Evolutionary conservation across 1,140 invertebrate genomes (phyloP).

Genomic region (Choristoneura fumiferana): DNA sequence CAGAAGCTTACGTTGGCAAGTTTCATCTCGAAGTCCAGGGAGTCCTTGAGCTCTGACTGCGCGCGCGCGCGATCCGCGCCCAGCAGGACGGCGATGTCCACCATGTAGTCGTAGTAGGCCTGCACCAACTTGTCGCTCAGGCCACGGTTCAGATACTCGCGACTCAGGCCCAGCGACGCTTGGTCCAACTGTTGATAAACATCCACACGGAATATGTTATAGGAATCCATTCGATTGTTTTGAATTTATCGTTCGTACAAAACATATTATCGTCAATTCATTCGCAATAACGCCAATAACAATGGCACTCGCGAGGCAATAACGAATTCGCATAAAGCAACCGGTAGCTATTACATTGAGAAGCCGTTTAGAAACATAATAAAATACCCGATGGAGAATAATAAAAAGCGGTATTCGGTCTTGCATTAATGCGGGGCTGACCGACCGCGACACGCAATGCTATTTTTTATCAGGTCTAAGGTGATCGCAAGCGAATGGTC

Average conservation of each 20-base stretch:
- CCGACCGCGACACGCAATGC: slow-evolving; percentile 21
- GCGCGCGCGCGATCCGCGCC: slow-evolving; percentile 88
- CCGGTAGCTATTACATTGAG: neutral
- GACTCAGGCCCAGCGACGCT: slow-evolving; percentile 90
- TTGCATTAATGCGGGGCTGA: slow-evolving; percentile 21
- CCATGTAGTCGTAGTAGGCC: slow-evolving; percentile 91
- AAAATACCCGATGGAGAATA: too few relatives aligned
- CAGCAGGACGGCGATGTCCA: slow-evolving; percentile 91
- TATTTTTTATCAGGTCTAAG: too few relatives aligned
- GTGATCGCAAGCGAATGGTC: slow-evolving; percentile 39
- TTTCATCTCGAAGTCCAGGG: slow-evolving; percentile 94
- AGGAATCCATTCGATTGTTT: neutral
- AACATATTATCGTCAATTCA: neutral
- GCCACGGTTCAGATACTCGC: slow-evolving; percentile 94
- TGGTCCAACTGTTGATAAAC: slow-evolving; percentile 89
- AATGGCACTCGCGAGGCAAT: slow-evolving; percentile 24
- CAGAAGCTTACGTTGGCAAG: slow-evolving; percentile 91
- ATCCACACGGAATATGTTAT: slow-evolving; percentile 15
- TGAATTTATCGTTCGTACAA: too few relatives aligned
- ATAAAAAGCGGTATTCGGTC: neutral
- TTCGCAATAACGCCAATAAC: slow-evolving; percentile 22
- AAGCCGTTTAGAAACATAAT: too few relatives aligned
- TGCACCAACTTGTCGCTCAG: slow-evolving; percentile 87
- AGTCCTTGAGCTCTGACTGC: slow-evolving; percentile 86
- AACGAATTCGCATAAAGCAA: slow-evolving; percentile 24